These are phyloP conservation scores for Coregonus suidteri DNA, from an alignment of 2,797 vertebrate genomes.

Conservation along the genomic window DNA sequence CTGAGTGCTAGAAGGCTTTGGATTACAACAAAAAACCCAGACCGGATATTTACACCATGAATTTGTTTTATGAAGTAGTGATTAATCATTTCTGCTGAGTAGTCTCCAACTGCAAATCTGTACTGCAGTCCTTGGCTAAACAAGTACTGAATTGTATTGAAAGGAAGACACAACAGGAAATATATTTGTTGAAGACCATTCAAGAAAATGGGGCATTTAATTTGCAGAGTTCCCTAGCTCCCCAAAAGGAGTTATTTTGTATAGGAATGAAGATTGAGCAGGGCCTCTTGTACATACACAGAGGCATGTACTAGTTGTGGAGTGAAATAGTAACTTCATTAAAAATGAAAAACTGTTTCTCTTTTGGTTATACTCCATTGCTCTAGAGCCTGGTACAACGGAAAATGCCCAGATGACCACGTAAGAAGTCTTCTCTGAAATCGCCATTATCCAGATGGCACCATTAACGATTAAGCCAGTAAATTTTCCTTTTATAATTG, in stretches of 20 bases:
- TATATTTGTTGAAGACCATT: slow-evolving; percentile 60
- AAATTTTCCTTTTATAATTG: slow-evolving; percentile 84
- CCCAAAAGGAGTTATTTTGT: slow-evolving; percentile 41
- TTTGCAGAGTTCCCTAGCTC: slow-evolving; percentile 55
- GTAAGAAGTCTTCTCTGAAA: slow-evolving; percentile 78
- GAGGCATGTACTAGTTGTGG: slow-evolving; percentile 27
- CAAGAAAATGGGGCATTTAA: slow-evolving; percentile 59
- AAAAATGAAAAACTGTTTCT: slow-evolving; percentile 75
- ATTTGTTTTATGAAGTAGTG: neutral
- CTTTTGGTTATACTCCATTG: slow-evolving; percentile 71
- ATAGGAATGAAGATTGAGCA: slow-evolving; percentile 53
- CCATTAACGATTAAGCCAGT: slow-evolving; percentile 82
- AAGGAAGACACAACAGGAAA: slow-evolving; percentile 20
- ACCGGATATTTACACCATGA: neutral
- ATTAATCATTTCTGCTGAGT: neutral
- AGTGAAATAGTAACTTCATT: slow-evolving; percentile 63
- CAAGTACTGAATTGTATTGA: slow-evolving; percentile 30
- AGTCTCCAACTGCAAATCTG: neutral
- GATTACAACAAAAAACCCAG: slow-evolving; percentile 20
- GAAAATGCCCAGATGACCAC: slow-evolving; percentile 79
- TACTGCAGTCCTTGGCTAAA: neutral
- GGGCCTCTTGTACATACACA: slow-evolving; percentile 28
- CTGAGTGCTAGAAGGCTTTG: slow-evolving; percentile 53
- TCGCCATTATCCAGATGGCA: slow-evolving; percentile 84
- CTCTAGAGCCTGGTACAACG: slow-evolving; percentile 69